A percentile compares a stretch with the other conserved stretches of the same genome.
Conservation (phyloP, 2,888 invertebrate species). For the Thymelicus lineola region DNA sequence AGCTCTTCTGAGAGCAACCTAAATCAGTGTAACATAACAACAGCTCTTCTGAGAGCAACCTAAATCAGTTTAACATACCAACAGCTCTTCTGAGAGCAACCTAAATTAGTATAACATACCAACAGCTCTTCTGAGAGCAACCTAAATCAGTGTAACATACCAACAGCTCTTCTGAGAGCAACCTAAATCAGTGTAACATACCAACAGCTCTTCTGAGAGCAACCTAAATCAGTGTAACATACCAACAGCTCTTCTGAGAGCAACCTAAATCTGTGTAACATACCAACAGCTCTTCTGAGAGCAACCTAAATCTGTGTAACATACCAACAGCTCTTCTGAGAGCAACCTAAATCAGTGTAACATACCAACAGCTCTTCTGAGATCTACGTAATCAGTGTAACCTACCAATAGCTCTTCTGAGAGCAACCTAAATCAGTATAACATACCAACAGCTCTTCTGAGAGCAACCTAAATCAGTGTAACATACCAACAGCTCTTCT, state of each 20-base stretch:
- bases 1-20: too few species aligned
- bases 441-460: slow-evolving; percentile 8
- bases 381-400: slow-evolving; percentile 33
- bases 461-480: too few species aligned
- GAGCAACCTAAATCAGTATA: too few species aligned
- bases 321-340: slow-evolving; percentile 34
- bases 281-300: slow-evolving; percentile 28
- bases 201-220: too few species aligned
- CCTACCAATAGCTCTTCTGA: too few species aligned
- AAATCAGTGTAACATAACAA: too few species aligned
- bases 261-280: background rate
- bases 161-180: slow-evolving; percentile 29
- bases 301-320: slow-evolving; percentile 32
- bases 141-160: slow-evolving; percentile 25
- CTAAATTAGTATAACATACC: slow-evolving; percentile 22
- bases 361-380: slow-evolving; percentile 39
- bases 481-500: too few species aligned
- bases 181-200: slow-evolving; percentile 27
- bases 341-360: slow-evolving; percentile 31
- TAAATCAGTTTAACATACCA: too few species aligned
- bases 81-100: too few species aligned
- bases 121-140: slow-evolving; percentile 23
- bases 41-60: too few species aligned
- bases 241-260: too few species aligned
- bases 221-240: too few species aligned